phyloP scores from a whole-genome alignment of 1,140 invertebrate species.

The Bursaphelenchus mucronatus region DNA sequence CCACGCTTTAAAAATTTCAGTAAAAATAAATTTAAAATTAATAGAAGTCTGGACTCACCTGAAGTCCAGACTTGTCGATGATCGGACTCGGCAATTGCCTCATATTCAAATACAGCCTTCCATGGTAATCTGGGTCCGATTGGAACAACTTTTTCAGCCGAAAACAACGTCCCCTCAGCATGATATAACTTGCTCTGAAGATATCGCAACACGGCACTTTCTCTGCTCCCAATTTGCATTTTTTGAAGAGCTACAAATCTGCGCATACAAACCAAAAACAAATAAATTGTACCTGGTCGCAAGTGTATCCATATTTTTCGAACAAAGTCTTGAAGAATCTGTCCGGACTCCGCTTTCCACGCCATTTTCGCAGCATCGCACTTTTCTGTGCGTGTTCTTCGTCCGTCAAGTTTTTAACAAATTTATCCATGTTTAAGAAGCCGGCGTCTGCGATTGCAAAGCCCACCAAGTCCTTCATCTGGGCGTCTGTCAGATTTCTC shows the following conservation, averaged over 20 bases:
- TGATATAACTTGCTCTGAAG: slow-evolving; percentile 25
- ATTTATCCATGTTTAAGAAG: slow-evolving; percentile 8
- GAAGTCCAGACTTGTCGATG: slow-evolving; percentile 26
- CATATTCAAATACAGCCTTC: slow-evolving; percentile 30
- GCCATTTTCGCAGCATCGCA: slow-evolving; percentile 22
- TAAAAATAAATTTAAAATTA: not conserved
- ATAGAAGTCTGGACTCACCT: slow-evolving; percentile 17
- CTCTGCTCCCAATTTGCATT: slow-evolving; percentile 29
- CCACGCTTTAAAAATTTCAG: no score
- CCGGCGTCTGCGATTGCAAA: slow-evolving; percentile 20
- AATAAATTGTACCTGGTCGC: slow-evolving; percentile 27
- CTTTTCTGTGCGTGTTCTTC: slow-evolving; percentile 21
- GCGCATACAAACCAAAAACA: not conserved
- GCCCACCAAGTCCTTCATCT: not conserved
- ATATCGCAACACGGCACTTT: slow-evolving; percentile 34
- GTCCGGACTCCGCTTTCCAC: slow-evolving; percentile 16
- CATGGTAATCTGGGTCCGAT: slow-evolving; percentile 37
- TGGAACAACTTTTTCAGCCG: slow-evolving; percentile 31
- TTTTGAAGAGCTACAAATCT: slow-evolving; percentile 31
- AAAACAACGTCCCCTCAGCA: slow-evolving; percentile 46
- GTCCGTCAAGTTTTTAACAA: slow-evolving; percentile 16
- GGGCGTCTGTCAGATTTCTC: not conserved
- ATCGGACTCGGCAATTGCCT: slow-evolving; percentile 25
- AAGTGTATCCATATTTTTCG: slow-evolving; percentile 36
- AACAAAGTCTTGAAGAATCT: slow-evolving; percentile 34